Base-by-base conservation (phyloP, 2,113 vertebrate species). In the Anser brachyrhynchus region DNA sequence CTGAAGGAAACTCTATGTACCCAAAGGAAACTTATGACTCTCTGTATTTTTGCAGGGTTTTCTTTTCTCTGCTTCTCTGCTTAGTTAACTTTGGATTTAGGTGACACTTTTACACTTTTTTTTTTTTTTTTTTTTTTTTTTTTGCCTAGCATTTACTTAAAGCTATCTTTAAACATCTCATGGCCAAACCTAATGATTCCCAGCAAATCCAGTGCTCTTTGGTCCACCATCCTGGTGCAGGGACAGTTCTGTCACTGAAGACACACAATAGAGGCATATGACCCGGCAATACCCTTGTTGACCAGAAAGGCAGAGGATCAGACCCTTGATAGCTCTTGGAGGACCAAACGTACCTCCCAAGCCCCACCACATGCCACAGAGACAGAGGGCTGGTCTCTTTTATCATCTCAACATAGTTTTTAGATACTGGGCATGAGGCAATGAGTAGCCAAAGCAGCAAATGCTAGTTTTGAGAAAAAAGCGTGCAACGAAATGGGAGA, bases 1-100 rank as follows among this genome's bases (percentile, higher is more conserved):
- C 4, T 1, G 1, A 21, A 65, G 10, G 6, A 84, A 64, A 41
- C 15, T 57, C 13, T 18, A 8, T 9, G 19, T 55, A 39, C 0
- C 0, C 74, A 37, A 84, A 81, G 22, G 7, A 51, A 84, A 31
- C 3, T 52, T 23, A 17, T 33, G 35, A 66, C 13, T 62, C 13
- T 16, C 10, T 18, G 19, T n/a, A 3, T 74, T 67, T 62, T 16
- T 66, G 8, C 1, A 3, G 11, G 23, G 2, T 16, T 35, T 52
- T 82, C 19, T 41, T 90, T 67, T 8, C 14, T 51, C 33, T 87
- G 19, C 4, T 74, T 74, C 14, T 51, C 33, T 87, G 19, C 4
- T 74, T 74, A 58, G 44, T 18, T 65, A 59, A 15, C 10, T 76
- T 76, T 58, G 7, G 6, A n/a, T 70, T 81, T 13, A 70, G 10